Base-by-base conservation (phyloP, 1,140 invertebrate genomes). In the Dreissena polymorpha region DNA sequence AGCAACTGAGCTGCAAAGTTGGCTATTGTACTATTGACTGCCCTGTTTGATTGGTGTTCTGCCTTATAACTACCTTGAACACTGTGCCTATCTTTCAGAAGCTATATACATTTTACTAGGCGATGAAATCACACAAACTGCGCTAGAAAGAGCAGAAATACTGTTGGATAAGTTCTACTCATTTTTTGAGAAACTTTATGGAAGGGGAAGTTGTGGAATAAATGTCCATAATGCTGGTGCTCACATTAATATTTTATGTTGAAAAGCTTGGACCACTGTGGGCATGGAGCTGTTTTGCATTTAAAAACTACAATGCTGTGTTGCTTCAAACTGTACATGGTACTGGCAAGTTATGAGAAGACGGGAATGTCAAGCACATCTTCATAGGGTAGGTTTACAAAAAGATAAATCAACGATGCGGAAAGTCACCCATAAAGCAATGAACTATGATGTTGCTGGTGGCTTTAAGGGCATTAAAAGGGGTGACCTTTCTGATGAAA, bases 281-380 rank as follows among this genome's bases (percentile, higher is more conserved):
- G 51, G 50, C 39, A 53, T 82, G 79, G 70, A 73, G 70, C 29
- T 82, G 79, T 57, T 82, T 82, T 63, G 53, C 64, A 21, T 80
- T 80, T 71, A 50, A 72, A 29, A 53, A 80, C 21, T 60, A 14
- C n/a, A 80, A 80, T 72, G 77, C 68, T 49, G 12, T 16, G 10
- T 27, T 80, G 29, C 68, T 72, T 21, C 29, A 69, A 27, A 50
- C 21, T 13, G 63, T 65, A 23, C 70, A 72, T 21, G 70, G 70
- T 10, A 73, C 63, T 0, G 69, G 27, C 79, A 82, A 50, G 27
- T n/a, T 51, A 16, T 80, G 16, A 39, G 39, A 39, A 39, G 39
- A 5, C 39, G 8, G 8, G 39, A 39, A 39, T n/a, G n/a, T n/a
- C n/a, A n/a, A n/a, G n/a, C n/a, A n/a, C n/a, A n/a, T n/a, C n/a